Evolutionary conservation across 2,113 vertebrate genomes (phyloP), one percentile per base, ranked within the genome.

Genomic region (Daubentonia madagascariensis): DNA sequence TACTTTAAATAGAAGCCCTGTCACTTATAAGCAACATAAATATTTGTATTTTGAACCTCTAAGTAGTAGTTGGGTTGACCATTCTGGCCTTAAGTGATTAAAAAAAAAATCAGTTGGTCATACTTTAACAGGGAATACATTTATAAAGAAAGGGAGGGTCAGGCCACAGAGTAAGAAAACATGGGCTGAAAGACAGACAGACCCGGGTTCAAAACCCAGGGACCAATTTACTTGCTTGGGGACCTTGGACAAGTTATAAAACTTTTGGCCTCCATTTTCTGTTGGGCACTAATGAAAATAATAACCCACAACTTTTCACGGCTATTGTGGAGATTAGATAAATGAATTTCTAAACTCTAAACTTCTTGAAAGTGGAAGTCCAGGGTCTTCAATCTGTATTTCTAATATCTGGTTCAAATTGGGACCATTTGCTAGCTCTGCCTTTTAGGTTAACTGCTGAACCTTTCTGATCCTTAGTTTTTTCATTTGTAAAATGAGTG

Each of bases 21-120:
- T 98, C 96, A 97, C 98, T 98, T 98, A 96, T n/a, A 86, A 98
- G 98, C 97, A 98, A 96, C 97, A 95, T 98, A 98, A 99, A 98
- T 99, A 99, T 99, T 99, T 99, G 98, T 97, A 85, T 94, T 97
- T 97, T 95, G 94, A 98, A 95, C 83, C 94, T 98, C 93, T 97
- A 98, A 97, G 97, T 97, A 97, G 94, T 97, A 94, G 96, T 98
- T 97, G 79, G 97, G 96, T 98, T 91, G 84, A 91, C 96, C 68
- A n/a, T 97, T 97, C 96, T 96, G 95, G 72, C 97, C 90, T 97
- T 96, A 96, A 96, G 97, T 97, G 97, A 98, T 98, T 98, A 92
- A 96, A 96, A 94, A 94, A 94, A 94, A 90, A 96, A 40, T 89
- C 92, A 91, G 35, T 96, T 80, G 88, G 94, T 85, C 85, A 76